These are phyloP conservation scores for Trachelus iudaicus DNA, from an alignment of 2,888 invertebrate species.

Conservation along the genomic window DNA sequence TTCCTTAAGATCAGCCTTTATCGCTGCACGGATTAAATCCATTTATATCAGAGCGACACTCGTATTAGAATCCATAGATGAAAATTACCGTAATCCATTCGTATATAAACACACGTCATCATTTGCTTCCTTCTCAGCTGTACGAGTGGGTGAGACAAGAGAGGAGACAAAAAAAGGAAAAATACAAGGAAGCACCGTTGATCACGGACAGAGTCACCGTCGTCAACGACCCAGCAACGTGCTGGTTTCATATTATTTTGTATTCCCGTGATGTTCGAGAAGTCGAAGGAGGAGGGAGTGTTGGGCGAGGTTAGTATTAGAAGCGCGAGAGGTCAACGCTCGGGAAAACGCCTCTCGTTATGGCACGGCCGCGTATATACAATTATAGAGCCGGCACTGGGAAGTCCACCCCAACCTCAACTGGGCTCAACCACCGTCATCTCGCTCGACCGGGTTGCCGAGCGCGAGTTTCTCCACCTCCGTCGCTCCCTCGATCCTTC, in stretches of 20 bases:
- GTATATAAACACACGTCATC: background rate
- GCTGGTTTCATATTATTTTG: constrained; percentile 36
- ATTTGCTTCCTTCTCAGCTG: background rate
- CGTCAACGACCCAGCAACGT: background rate
- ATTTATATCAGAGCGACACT: background rate
- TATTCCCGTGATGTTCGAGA: constrained; percentile 29
- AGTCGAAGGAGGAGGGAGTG: constrained; percentile 29
- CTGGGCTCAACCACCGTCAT: constrained; percentile 3
- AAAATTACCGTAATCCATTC: background rate
- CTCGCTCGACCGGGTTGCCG: constrained; percentile 8
- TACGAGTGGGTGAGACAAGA: background rate
- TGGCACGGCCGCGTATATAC: constrained; percentile 41
- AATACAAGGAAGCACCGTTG: background rate
- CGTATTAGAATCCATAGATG: background rate
- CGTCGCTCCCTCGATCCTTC: background rate
- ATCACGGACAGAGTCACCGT: background rate
- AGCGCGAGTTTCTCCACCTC: background rate
- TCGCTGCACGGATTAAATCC: background rate
- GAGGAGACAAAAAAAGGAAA: background rate
- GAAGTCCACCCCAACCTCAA: constrained; percentile 27
- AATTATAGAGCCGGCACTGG: constrained; percentile 49
- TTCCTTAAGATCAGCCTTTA: background rate
- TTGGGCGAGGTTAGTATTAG: constrained; percentile 60
- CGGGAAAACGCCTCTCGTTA: constrained; percentile 56
- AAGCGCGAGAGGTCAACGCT: constrained; percentile 59